A percentile compares a stretch with the other conserved stretches of the same genome.
These are phyloP conservation scores for Plagiodera versicolora DNA, from an alignment of 2,888 invertebrate species.

Conservation along the genomic window DNA sequence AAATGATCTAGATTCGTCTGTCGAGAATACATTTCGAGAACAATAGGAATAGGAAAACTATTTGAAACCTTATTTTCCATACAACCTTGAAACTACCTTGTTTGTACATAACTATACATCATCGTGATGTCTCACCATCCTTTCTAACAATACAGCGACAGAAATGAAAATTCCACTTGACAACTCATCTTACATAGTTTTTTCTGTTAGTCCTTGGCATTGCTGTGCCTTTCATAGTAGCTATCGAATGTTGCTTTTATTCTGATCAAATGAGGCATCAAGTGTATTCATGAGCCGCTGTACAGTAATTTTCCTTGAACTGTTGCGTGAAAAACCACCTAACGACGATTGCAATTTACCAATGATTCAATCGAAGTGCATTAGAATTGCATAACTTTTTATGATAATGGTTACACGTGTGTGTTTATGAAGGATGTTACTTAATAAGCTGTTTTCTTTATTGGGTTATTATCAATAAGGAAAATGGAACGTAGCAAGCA, in stretches of 20 bases:
- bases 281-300: not conserved
- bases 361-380: not conserved
- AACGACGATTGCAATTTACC: not conserved
- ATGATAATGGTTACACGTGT: too few species aligned
- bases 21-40: not conserved
- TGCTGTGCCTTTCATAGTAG: not conserved
- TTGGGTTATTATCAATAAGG: too few species aligned
- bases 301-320: not conserved
- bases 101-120: not conserved
- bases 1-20: too few species aligned
- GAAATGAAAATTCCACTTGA: not conserved
- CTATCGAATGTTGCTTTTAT: not conserved
- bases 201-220: not conserved
- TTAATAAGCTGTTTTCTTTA: too few species aligned
- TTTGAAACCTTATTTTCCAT: not conserved
- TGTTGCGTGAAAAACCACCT: not conserved
- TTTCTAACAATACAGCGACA: not conserved
- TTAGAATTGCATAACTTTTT: too few species aligned
- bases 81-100: not conserved
- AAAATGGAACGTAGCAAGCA: too few species aligned
- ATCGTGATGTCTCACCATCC: not conserved
- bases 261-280: not conserved
- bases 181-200: not conserved
- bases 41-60: not conserved
- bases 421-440: too few species aligned